These are phyloP conservation scores for Helogale parvula DNA, from an alignment of 2,113 vertebrate species.

Conservation along the genomic window DNA sequence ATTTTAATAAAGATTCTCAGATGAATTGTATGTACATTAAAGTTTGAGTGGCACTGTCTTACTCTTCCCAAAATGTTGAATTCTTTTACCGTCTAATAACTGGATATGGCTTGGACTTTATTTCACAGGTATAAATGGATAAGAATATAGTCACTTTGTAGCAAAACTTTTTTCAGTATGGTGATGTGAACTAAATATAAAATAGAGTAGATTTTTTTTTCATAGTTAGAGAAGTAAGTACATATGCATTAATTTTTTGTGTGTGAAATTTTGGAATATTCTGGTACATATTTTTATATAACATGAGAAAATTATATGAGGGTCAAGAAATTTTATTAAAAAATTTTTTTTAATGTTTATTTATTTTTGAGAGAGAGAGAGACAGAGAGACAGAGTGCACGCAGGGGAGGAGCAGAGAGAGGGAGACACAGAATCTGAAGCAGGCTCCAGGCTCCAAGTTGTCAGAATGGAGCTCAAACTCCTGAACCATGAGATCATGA, in stretches of 20 bases:
- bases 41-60: not conserved
- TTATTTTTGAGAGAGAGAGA: no score
- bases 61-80: not conserved
- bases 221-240: not conserved
- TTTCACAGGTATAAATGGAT: not conserved
- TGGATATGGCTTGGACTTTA: not conserved
- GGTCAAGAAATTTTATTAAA: not conserved
- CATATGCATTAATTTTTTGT: not conserved
- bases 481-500: no score
- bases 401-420: no score
- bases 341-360: no score
- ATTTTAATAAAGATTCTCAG: not conserved
- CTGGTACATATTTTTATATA: not conserved
- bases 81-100: not conserved
- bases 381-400: no score
- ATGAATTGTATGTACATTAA: not conserved
- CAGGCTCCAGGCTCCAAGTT: no score
- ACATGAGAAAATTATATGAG: not conserved
- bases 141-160: not conserved
- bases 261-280: slow-evolving; percentile 30
- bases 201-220: not conserved
- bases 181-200: not conserved
- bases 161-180: not conserved
- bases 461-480: no score
- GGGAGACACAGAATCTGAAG: no score